phyloP scores from a whole-genome alignment of 2,113 vertebrate species.

The Vulpes ferrilata region DNA sequence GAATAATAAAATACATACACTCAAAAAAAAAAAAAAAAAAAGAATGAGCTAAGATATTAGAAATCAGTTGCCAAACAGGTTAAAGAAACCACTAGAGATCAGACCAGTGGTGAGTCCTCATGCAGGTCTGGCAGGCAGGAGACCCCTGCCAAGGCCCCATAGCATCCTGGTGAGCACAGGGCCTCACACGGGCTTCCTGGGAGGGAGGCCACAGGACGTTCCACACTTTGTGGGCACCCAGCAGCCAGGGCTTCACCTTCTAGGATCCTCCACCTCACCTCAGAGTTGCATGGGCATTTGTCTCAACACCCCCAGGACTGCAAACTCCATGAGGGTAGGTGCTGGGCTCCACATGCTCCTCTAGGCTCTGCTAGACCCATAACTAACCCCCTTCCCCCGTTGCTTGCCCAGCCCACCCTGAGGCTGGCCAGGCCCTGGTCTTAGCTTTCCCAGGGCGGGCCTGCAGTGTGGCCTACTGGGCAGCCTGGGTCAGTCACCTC shows the following conservation, averaged over 20 bases:
- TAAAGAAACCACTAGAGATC: background rate
- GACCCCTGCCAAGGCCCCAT: background rate
- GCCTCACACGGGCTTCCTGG: accelerated
- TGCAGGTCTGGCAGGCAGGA: background rate
- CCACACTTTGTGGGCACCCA: background rate
- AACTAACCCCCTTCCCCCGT: background rate
- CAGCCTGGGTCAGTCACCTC: too few species aligned
- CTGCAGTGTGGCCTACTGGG: background rate
- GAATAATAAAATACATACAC: background rate
- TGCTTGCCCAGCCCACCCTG: background rate
- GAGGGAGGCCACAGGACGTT: background rate
- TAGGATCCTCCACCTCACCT: background rate
- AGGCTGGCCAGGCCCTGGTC: background rate
- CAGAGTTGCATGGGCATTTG: background rate
- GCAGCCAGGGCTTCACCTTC: background rate
- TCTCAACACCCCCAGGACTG: background rate
- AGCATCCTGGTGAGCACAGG: background rate
- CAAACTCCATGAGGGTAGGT: background rate
- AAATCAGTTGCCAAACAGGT: background rate
- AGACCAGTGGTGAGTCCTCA: too few species aligned
- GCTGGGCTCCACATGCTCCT: background rate
- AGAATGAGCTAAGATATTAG: background rate
- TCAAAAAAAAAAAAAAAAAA: background rate
- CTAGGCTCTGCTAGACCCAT: too few species aligned
- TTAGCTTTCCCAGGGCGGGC: background rate